Evolutionary conservation across 2,888 invertebrate genomes (phyloP).

Genomic region (Omphaloscelis lunosa): DNA sequence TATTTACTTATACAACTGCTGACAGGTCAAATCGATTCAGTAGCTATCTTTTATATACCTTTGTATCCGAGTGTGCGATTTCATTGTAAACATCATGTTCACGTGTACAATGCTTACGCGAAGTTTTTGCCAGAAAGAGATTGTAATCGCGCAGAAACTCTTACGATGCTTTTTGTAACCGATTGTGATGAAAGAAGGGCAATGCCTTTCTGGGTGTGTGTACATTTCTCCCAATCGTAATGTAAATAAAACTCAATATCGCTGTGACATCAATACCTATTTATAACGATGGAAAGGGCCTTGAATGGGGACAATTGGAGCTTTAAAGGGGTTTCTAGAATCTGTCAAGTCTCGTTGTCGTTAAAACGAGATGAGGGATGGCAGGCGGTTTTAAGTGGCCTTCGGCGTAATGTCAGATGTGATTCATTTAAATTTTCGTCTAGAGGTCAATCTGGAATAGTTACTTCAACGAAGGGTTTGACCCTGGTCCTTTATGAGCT

Average conservation of each 20-base stretch:
- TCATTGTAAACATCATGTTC: slow-evolving; percentile 25
- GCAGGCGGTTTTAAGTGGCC: neutral
- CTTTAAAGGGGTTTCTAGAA: slow-evolving; percentile 15
- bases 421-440: slow-evolving; percentile 2
- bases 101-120: slow-evolving; percentile 18
- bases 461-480: neutral
- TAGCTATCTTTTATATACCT: slow-evolving; percentile 21
- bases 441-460: neutral
- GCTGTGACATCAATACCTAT: slow-evolving; percentile 2
- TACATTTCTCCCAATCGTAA: slow-evolving; percentile 8
- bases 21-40: slow-evolving; percentile 42
- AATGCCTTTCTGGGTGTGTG: slow-evolving; percentile 14
- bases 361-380: slow-evolving; percentile 16
- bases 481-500: neutral
- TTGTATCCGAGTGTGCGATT: slow-evolving; percentile 8
- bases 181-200: slow-evolving; percentile 28
- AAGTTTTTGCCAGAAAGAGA: slow-evolving; percentile 28
- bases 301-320: neutral
- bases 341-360: slow-evolving; percentile 6
- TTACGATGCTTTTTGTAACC: slow-evolving; percentile 24
- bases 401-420: slow-evolving; percentile 6
- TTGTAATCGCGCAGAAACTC: slow-evolving; percentile 32
- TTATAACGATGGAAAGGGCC: neutral
- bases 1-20: slow-evolving; percentile 32
- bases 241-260: slow-evolving; percentile 7